A percentile compares a stretch with the other conserved stretches of the same genome.
phyloP scores from a whole-genome alignment of 2,888 invertebrate genomes.

The Nomada flava region DNA sequence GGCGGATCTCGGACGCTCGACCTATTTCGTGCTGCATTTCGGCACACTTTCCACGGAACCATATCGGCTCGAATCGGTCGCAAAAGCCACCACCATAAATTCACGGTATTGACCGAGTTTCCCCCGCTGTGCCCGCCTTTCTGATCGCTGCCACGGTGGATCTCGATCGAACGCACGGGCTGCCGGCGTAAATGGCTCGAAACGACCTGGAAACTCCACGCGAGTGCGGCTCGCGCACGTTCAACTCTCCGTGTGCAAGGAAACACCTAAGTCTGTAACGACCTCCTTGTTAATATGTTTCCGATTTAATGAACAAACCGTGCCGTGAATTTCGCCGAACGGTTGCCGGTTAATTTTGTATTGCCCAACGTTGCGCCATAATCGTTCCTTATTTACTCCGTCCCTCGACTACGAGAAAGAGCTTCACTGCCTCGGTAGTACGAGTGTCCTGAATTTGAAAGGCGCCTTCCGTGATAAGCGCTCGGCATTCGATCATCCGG shows the following conservation, averaged over 20 bases:
- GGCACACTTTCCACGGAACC: constrained; percentile 27
- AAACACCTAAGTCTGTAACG: constrained; percentile 27
- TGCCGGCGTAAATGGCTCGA: constrained; percentile 22
- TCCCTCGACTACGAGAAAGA: not conserved
- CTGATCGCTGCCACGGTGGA: constrained; percentile 35
- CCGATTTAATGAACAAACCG: constrained; percentile 33
- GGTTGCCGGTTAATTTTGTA: constrained; percentile 4
- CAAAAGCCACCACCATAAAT: constrained; percentile 49
- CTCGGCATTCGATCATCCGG: constrained; percentile 6
- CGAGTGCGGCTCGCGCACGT: constrained; percentile 2
- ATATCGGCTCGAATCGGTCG: constrained; percentile 31
- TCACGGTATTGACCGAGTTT: constrained; percentile 49
- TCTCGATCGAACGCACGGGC: constrained; percentile 26
- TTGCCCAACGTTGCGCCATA: not conserved
- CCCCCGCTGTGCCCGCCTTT: constrained; percentile 36
- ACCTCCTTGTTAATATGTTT: constrained; percentile 37
- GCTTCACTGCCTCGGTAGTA: too few relatives aligned
- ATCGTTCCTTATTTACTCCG: not conserved
- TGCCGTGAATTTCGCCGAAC: constrained; percentile 21
- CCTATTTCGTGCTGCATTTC: constrained; percentile 38
- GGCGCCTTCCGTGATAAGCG: not conserved
- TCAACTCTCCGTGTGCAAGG: not conserved
- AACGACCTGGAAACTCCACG: constrained; percentile 41
- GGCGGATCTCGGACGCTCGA: constrained; percentile 36
- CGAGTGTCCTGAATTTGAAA: not conserved